Evolutionary conservation across 1,140 invertebrate genomes (phyloP).

Genomic region (Notospermus geniculatus): DNA sequence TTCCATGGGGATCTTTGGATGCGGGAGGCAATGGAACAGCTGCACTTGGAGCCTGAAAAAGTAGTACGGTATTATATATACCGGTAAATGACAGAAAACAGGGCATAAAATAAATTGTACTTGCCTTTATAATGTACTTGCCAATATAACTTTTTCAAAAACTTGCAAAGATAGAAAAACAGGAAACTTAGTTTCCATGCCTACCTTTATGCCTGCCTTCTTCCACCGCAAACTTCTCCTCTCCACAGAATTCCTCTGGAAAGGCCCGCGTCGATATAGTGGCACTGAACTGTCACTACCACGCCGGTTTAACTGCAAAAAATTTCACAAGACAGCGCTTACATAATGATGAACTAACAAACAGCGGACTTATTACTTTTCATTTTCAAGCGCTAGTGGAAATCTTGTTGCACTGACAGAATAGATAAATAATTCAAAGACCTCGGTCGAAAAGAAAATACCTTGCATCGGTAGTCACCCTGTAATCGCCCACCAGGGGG

Average conservation of each 20-base stretch:
- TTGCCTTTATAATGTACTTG: no score
- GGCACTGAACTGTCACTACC: slow-evolving; percentile 97
- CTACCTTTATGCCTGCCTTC: slow-evolving; percentile 23
- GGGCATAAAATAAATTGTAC: no score
- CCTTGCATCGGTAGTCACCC: slow-evolving; percentile 85
- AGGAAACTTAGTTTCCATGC: no score
- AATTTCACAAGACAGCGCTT: slow-evolving; percentile 21
- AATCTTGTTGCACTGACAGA: no score
- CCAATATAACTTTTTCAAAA: no score
- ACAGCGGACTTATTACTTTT: no score
- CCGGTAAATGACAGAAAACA: no score
- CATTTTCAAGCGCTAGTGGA: no score
- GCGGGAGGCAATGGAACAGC: neutral
- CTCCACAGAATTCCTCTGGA: slow-evolving; percentile 86
- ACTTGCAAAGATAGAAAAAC: no score
- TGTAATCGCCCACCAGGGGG: slow-evolving; percentile 77
- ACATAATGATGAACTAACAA: no score
- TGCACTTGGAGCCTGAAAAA: neutral
- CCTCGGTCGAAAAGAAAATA: slow-evolving; percentile 57
- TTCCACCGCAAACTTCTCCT: slow-evolving; percentile 78
- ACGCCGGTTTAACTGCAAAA: slow-evolving; percentile 81
- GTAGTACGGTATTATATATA: no score
- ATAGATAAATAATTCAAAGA: no score
- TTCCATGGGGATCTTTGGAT: slow-evolving; percentile 42
- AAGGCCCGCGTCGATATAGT: slow-evolving; percentile 77